Base-by-base conservation (phyloP, 2,888 invertebrate species). In the Phymatocera aterrima region DNA sequence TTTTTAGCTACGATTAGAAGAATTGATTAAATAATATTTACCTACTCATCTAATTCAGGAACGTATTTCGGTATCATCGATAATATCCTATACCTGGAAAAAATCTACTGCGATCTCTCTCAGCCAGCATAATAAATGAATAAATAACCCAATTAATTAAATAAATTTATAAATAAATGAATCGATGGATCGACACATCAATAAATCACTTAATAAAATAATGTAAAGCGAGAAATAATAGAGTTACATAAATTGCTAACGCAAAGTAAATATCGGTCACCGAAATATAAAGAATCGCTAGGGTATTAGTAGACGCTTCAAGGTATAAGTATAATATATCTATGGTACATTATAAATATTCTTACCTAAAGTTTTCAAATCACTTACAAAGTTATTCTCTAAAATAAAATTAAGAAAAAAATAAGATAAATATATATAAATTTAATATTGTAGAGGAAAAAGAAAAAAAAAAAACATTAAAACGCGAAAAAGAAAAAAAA, bases 241-340 rank as follows among this genome's bases (percentile, higher is more conserved):
- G 72, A 77, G 31, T 37, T 8, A 60, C 6, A 60, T 60, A 60
- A 24, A 28, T 8, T 51, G 8, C n/a, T n/a, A n/a, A n/a, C n/a
- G 28, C 10, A 28, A 60, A 31, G 28, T 60, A 60, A 60, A 64
- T 64, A 65, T 40, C 18, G 40, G 40, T 15, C 37, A 40, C n/a
- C n/a, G 18, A 54, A n/a, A n/a, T 2, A 2, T 40, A 72, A 80
- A 78, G 86, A 86, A 87, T 87, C 82, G 87, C 88, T 89, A 90
- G 88, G 85, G 80, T n/a, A n/a, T n/a, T n/a, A n/a, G n/a, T 90
- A 90, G 89, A 86, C 87, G 90, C 90, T 90, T 90, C 85, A 84
- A 88, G 85, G 86, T 85, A 83, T 31, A 48, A 40, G n/a, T n/a
- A n/a, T n/a, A n/a, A n/a, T n/a, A n/a, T n/a, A n/a, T n/a, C n/a